Evolutionary conservation across 2,888 invertebrate genomes (phyloP), one percentile per base, ranked within the genome.

Genomic region (Auanema freiburgensis): DNA sequence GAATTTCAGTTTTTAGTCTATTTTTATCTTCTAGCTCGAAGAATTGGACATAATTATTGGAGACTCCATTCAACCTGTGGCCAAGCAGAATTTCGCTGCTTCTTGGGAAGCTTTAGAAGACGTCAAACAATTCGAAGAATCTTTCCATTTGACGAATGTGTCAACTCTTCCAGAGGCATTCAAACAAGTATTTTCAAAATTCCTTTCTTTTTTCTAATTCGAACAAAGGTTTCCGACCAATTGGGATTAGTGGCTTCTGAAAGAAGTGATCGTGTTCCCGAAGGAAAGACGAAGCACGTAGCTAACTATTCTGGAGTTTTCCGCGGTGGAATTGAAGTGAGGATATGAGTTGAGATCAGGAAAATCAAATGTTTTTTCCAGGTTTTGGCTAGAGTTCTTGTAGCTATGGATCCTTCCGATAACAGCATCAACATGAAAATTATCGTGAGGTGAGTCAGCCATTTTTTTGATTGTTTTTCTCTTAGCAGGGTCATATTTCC

Each of bases 191-290:
- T 44, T 52, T 33, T 33, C 4, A 33, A 33, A 33, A 33, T 33
- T 33, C 33, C 3, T 8, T 33, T 33, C 8, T 33, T 33, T 33
- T 33, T 33, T 33, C 3, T 5, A 33, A 6, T 21, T 67, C 25
- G 18, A 10, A 11, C 33, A 51, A 56, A 71, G 69, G 65, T 71
- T 24, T 87, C 91, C 5, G 89, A 89, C 79, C 92, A 91, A 84
- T 86, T 93, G 72, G 93, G 92, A 0, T 87, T 94, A 84, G 91
- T 91, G 77, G 89, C 92, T 0, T 91, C 91, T 56, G 93, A 93
- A 83, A 87, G 91, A 44, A 90, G 90, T 1, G 92, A 93, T 83
- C 89, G 90, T 77, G 90, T 93, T 1, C 89, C 89, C 0, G 90
- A 92, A 69, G 92, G 91, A 52, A 91, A 91, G 74, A 89, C 90